Base-by-base conservation (phyloP, 2,888 invertebrate species). In the Hypomecis punctinalis region DNA sequence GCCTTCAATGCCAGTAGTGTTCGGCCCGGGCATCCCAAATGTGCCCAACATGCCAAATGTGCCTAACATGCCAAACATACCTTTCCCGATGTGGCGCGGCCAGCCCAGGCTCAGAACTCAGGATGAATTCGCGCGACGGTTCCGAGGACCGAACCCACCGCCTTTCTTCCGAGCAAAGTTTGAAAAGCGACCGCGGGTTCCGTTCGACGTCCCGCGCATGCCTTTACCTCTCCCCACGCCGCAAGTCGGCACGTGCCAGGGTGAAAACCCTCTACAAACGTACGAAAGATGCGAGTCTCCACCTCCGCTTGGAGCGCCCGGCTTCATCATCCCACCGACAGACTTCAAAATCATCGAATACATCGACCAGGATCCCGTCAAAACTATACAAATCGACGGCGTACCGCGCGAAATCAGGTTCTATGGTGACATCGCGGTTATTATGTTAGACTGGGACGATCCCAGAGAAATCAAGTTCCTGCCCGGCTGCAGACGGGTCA, bases 401-500 rank as follows among this genome's bases (percentile, higher is more conserved):
- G 90, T 95, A 13, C 95, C 96, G 0, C 94, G 97, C 72, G 97
- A 97, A 81, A 97, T 98, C 51, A 92, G 98, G 23, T 97, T 97
- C 78, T 98, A 98, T 78, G 97, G 97, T 23, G 96, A 97, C 67
- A 96, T 95, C 0, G 97, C 97, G 0, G 94, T 98, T 39, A 96
- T 97, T 1, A 96, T 98, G 81, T 94, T 98, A 90, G 96, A 96
- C 62, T 96, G 96, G 94, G 96, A 97, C 74, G 97, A 97, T 82
- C 97, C 98, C 0, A 93, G 97, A 61, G 97, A 98, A 83, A 96
- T 98, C 57, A 95, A 95, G 33, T 98, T 98, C 83, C 95, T 97
- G 76, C 95, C 96, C n/a, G 98, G 97, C 0, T 94, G 94, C 58
- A 91, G 97, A 57, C 90, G 96, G 60, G 94, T 97, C 36, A 94